Base-by-base conservation (phyloP, 2,888 invertebrate species). In the Nyleta sp. region DNA sequence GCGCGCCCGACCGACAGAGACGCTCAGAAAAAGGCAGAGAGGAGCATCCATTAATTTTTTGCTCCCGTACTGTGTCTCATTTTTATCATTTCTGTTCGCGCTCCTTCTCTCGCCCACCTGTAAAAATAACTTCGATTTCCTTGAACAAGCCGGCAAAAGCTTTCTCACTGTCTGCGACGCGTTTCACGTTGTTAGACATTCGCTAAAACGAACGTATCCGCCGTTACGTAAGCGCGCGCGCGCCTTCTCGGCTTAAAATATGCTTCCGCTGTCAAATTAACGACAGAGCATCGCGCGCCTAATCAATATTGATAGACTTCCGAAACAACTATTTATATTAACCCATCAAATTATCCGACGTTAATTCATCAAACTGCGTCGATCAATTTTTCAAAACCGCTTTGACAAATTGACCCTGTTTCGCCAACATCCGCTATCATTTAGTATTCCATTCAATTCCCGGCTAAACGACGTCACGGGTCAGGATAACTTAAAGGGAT, bases 51-150 rank as follows among this genome's bases (percentile, higher is more conserved):
- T 78, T 74, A 70, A 78, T 78, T 71, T 78, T 74, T 78, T 78
- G 65, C 65, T 42, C 42, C 42, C 67, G 64, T 44, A 55, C 50
- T 28, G 73, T 46, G 50, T 73, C 77, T 64, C 73, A 74, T 83
- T 68, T 77, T 75, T 71, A 72, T 64, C 78, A 82, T 73, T 82
- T 77, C 68, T 57, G 50, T 55, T 82, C 20, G 44, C 60, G 20
- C 48, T 33, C 2, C 52, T 55, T 82, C 20, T 40, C 60, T 15
- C 48, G 22, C 2, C 52, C 46, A 68, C 76, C 78, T 77, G 80
- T 81, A 81, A 74, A 85, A 84, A 80, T 85, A 83, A 83, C 80
- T 83, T 82, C 82, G 82, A 84, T 84, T 81, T 80, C 68, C 70
- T 74, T 62, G 55, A 75, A 65, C 65, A 70, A 57, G 46, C 65